Conservation (phyloP, 2,797 vertebrate species). For the Florisuga fusca region DNA sequence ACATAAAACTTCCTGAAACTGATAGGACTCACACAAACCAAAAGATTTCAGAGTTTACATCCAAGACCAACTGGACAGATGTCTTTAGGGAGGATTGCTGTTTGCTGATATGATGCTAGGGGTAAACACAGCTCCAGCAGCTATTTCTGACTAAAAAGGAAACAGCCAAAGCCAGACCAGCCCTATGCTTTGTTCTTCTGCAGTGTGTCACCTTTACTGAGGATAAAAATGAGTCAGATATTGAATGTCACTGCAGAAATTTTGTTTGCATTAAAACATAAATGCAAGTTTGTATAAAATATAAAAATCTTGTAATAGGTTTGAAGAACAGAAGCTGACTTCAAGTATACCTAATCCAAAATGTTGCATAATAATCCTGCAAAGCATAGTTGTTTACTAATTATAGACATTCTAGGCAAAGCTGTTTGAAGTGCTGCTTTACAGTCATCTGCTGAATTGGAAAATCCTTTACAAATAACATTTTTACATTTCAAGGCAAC, state of each 20-base stretch:
- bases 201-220: slow-evolving; percentile 9
- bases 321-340: slow-evolving; percentile 22
- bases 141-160: slow-evolving; percentile 32
- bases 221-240: slow-evolving; percentile 32
- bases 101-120: background rate
- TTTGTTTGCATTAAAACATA: slow-evolving; percentile 18
- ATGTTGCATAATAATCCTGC: slow-evolving; percentile 45
- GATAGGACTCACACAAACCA: background rate
- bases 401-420: slow-evolving; percentile 47
- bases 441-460: slow-evolving; percentile 43
- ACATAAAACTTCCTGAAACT: background rate
- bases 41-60: background rate
- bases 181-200: background rate
- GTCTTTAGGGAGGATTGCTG: background rate
- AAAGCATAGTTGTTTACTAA: slow-evolving; percentile 51
- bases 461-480: slow-evolving; percentile 40
- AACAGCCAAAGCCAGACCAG: background rate
- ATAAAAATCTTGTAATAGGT: background rate
- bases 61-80: background rate
- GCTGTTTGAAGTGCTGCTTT: slow-evolving; percentile 55
- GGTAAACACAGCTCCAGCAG: slow-evolving; percentile 17
- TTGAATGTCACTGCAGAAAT: slow-evolving; percentile 27
- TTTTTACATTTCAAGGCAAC: slow-evolving; percentile 55
- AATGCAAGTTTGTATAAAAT: background rate
- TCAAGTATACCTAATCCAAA: slow-evolving; percentile 18